Evolutionary conservation across 2,797 vertebrate genomes (phyloP).

Genomic region (Sebastes nivosus): DNA sequence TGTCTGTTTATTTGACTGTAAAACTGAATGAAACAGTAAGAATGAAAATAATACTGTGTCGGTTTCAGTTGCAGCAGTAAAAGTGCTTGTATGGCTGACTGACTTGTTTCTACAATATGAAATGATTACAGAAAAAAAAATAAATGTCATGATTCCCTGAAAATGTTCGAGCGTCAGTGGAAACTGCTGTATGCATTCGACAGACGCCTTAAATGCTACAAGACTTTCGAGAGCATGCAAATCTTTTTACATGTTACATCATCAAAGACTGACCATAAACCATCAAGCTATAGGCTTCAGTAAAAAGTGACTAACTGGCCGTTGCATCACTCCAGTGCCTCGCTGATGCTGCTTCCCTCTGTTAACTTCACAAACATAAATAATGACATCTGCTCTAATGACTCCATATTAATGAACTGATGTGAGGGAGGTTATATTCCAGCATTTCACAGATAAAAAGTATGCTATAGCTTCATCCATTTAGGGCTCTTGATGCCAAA

Average conservation of each 20-base stretch:
- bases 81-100: not conserved
- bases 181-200: not conserved
- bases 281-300: not conserved
- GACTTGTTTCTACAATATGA: not conserved
- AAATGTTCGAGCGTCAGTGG: not conserved
- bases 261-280: not conserved
- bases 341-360: not conserved
- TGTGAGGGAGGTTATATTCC: not conserved
- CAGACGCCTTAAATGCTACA: not conserved
- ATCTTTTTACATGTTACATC: not conserved
- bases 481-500: not conserved
- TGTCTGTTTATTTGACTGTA: not conserved
- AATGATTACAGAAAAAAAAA: not conserved
- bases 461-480: not conserved
- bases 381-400: not conserved
- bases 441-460: not conserved
- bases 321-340: not conserved
- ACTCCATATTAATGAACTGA: not conserved
- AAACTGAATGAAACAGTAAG: not conserved
- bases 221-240: not conserved
- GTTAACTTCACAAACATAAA: constrained; percentile 3
- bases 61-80: not conserved
- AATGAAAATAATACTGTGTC: not conserved
- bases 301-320: not conserved
- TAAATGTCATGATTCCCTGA: not conserved